These are phyloP conservation scores for Hetaerina titia DNA, from an alignment of 2,888 invertebrate species.

Conservation along the genomic window DNA sequence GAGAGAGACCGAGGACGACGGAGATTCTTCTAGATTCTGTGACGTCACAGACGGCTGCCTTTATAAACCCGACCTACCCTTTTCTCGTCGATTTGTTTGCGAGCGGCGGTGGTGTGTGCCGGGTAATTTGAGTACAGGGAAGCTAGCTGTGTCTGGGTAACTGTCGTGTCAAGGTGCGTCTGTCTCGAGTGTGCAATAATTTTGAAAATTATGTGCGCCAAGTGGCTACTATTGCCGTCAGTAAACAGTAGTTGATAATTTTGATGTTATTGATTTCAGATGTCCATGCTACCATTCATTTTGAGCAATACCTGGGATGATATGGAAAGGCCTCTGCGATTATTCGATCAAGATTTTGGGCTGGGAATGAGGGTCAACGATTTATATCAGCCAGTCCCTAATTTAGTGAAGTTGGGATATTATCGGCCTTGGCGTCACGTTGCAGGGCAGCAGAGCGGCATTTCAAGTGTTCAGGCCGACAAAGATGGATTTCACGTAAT, in stretches of 20 bases:
- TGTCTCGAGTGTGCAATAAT: too few relatives aligned
- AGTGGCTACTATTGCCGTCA: neutral
- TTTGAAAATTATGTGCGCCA: neutral
- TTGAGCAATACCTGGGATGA: slow-evolving; percentile 45
- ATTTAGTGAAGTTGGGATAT: slow-evolving; percentile 71
- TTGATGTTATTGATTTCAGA: slow-evolving; percentile 23
- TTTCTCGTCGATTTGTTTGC: neutral
- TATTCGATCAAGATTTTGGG: slow-evolving; percentile 69
- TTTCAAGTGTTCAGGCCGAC: slow-evolving; percentile 71
- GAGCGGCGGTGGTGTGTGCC: neutral
- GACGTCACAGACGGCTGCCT: slow-evolving; percentile 22
- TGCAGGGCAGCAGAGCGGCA: slow-evolving; percentile 71
- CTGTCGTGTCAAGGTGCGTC: neutral
- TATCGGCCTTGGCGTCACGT: slow-evolving; percentile 72
- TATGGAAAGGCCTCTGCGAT: neutral
- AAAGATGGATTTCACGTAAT: slow-evolving; percentile 74
- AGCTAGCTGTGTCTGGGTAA: neutral
- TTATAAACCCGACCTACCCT: slow-evolving; percentile 40
- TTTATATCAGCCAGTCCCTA: slow-evolving; percentile 43
- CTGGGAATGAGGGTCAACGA: slow-evolving; percentile 58
- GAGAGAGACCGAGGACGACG: neutral
- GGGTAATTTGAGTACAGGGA: neutral
- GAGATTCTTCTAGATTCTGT: slow-evolving; percentile 44
- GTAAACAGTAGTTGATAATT: neutral
- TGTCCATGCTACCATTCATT: slow-evolving; percentile 65